Evolutionary conservation across 2,888 invertebrate species (phyloP).

Genomic region (Cotesia congregata): DNA sequence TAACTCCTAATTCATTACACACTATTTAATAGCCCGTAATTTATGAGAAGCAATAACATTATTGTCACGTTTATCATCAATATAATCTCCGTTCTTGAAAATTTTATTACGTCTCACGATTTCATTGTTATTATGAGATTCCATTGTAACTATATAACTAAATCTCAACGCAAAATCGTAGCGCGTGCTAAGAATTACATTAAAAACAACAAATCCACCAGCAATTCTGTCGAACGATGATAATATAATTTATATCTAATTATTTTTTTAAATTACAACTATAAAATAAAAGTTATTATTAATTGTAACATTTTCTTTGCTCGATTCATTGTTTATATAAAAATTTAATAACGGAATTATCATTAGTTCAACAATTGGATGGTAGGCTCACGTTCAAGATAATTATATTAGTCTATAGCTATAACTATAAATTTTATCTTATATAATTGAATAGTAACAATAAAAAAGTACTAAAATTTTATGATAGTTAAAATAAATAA

Average conservation of each 20-base stretch:
- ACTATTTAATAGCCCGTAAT: conserved; percentile 55
- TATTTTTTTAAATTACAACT: too few relatives aligned
- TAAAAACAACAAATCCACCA: conserved; percentile 59
- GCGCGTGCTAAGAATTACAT: conserved; percentile 70
- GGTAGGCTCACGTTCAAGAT: conserved; percentile 71
- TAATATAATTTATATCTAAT: conserved; percentile 24
- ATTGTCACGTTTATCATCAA: conserved; percentile 9
- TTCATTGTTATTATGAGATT: conserved; percentile 39
- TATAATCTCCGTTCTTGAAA: conserved; percentile 7
- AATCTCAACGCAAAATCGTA: conserved; percentile 68
- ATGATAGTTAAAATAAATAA: not conserved
- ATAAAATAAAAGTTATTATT: not conserved
- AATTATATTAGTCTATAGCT: conserved; percentile 50
- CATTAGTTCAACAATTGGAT: conserved; percentile 69
- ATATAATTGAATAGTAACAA: not conserved
- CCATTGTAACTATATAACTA: conserved; percentile 47
- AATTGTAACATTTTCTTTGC: not conserved
- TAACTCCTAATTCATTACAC: conserved; percentile 51
- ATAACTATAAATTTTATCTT: conserved; percentile 5
- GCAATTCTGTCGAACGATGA: conserved; percentile 48
- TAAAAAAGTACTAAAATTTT: not conserved
- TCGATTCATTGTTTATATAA: conserved; percentile 67
- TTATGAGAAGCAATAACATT: conserved; percentile 53
- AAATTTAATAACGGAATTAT: conserved; percentile 72
- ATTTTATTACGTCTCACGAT: conserved; percentile 15